These are phyloP conservation scores for Gobio occitaniae DNA, from an alignment of 2,797 vertebrate genomes.

Conservation along the genomic window DNA sequence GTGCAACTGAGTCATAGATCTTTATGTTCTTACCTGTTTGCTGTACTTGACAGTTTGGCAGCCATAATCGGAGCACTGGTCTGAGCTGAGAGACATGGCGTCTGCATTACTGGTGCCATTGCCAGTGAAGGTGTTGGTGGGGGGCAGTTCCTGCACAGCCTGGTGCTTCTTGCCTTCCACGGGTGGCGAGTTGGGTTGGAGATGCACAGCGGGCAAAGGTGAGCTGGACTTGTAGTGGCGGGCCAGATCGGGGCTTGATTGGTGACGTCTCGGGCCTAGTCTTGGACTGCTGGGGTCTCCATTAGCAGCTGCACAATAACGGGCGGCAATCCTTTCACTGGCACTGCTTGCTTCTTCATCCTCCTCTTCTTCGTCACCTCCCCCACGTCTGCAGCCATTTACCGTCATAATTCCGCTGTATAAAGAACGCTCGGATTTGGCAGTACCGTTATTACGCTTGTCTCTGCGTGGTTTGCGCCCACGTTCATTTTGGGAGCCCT, in stretches of 20 bases:
- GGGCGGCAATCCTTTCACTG: conserved; percentile 76
- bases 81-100: conserved; percentile 92
- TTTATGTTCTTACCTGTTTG: conserved; percentile 89
- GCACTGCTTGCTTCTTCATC: conserved; percentile 84
- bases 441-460: conserved; percentile 77
- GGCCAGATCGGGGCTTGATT: conserved; percentile 93
- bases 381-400: conserved; percentile 86
- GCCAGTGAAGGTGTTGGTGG: conserved; percentile 93
- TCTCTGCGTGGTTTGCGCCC: conserved; percentile 75
- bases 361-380: conserved; percentile 89
- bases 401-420: conserved; percentile 96
- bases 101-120: conserved; percentile 79
- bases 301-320: conserved; percentile 75
- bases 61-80: conserved; percentile 97
- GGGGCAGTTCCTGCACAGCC: conserved; percentile 96
- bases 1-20: conserved; percentile 15
- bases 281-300: conserved; percentile 87
- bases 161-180: conserved; percentile 95
- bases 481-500: conserved; percentile 69
- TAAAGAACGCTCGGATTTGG: conserved; percentile 91
- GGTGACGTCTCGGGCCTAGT: conserved; percentile 86
- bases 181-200: conserved; percentile 94
- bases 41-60: conserved; percentile 95
- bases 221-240: conserved; percentile 98
- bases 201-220: conserved; percentile 92